Evolutionary conservation across 2,888 invertebrate genomes (phyloP).

Genomic region (Exephanes ischioxanthus): DNA sequence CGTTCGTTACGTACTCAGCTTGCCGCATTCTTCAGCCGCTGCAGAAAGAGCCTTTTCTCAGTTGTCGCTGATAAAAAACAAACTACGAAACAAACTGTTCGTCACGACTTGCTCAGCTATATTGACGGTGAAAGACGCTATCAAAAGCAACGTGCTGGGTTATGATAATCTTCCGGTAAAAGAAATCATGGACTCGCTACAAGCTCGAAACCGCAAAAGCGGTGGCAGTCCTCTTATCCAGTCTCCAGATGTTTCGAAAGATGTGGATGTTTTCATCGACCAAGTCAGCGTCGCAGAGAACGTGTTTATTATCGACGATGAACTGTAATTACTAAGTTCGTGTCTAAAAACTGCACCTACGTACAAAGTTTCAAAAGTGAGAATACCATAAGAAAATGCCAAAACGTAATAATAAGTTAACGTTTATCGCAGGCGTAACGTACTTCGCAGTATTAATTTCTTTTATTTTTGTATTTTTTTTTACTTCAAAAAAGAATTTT

Average conservation of each 20-base stretch:
- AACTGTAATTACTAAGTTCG: neutral
- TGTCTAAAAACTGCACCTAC: too few species aligned
- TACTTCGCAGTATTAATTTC: too few species aligned
- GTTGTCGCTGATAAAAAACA: slow-evolving; percentile 2
- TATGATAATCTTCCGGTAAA: neutral
- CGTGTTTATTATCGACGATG: neutral
- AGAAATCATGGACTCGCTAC: neutral
- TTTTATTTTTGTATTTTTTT: too few species aligned
- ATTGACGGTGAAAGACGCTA: neutral
- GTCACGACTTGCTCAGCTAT: slow-evolving; percentile 14
- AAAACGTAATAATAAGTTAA: too few species aligned
- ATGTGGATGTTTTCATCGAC: neutral
- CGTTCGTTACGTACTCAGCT: slow-evolving; percentile 12
- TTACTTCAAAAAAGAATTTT: too few species aligned
- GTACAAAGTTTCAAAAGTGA: too few species aligned
- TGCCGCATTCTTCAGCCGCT: slow-evolving; percentile 4
- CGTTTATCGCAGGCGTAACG: too few species aligned
- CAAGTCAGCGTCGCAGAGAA: neutral
- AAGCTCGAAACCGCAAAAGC: neutral
- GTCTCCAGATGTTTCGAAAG: neutral
- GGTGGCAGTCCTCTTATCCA: neutral
- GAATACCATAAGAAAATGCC: too few species aligned
- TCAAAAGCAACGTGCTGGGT: neutral
- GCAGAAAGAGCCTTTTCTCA: slow-evolving; percentile 24
- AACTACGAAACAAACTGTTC: slow-evolving; percentile 12